phyloP scores from a whole-genome alignment of 2,797 vertebrate genomes.

The Merluccius polli region DNA sequence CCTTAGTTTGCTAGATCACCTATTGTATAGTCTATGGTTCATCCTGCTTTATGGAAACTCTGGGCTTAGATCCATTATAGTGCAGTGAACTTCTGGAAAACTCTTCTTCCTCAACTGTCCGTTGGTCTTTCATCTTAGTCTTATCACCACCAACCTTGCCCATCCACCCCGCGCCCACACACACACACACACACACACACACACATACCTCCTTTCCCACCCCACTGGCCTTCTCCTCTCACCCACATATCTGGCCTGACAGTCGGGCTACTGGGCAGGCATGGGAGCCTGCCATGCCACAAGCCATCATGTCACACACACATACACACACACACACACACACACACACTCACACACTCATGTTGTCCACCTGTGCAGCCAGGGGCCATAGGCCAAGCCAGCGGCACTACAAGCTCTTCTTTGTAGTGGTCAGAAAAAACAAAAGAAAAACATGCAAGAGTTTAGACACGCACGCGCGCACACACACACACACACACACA shows the following conservation, averaged over 20 bases:
- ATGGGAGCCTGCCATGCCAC: slow-evolving; percentile 51
- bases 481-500: slow-evolving; percentile 5
- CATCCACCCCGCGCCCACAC: neutral
- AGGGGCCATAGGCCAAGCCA: slow-evolving; percentile 1
- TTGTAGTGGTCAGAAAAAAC: slow-evolving; percentile 47
- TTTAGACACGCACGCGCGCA: neutral
- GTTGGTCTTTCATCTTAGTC: neutral
- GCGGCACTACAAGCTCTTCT: slow-evolving; percentile 15
- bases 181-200: neutral
- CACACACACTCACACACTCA: slow-evolving; percentile 14
- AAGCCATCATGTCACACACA: slow-evolving; percentile 50
- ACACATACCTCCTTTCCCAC: slow-evolving; percentile 7
- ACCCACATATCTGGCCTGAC: slow-evolving; percentile 50
- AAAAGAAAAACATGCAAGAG: neutral
- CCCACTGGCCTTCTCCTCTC: slow-evolving; percentile 13
- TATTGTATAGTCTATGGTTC: neutral
- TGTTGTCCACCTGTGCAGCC: slow-evolving; percentile 55
- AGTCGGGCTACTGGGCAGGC: slow-evolving; percentile 42
- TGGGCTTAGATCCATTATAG: no score
- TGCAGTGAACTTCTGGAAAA: neutral
- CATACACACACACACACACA: slow-evolving; percentile 16
- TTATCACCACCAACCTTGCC: neutral
- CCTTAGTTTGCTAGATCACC: no score
- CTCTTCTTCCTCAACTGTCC: neutral
- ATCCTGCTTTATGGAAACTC: neutral